Evolutionary conservation across 2,113 vertebrate species (phyloP).

Genomic region (Pterocles gutturalis): DNA sequence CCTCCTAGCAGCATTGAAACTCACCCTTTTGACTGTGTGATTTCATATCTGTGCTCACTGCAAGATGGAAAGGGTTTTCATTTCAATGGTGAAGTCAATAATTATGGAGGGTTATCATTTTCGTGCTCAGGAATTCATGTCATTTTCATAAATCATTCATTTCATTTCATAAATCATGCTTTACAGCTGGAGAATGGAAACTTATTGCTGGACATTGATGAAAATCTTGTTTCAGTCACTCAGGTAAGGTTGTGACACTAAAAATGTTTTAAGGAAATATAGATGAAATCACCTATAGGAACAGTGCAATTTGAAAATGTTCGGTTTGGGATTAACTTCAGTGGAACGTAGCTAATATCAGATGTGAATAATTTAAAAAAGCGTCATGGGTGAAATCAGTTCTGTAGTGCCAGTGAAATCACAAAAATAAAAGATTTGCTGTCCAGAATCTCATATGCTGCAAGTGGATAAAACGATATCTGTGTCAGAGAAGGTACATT

Average conservation of each 20-base stretch:
- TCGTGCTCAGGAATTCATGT: constrained; percentile 76
- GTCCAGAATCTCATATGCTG: background rate
- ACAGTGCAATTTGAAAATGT: background rate
- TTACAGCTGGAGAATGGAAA: constrained; percentile 92
- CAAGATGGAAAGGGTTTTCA: constrained; percentile 5
- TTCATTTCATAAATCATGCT: constrained; percentile 79
- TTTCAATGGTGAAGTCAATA: constrained; percentile 15
- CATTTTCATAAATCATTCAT: constrained; percentile 79
- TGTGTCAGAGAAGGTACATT: background rate
- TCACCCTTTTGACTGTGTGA: background rate
- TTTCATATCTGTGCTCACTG: constrained; percentile 19
- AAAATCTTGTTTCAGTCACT: constrained; percentile 80
- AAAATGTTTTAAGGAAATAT: constrained; percentile 53
- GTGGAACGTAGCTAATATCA: background rate
- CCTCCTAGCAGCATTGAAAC: background rate
- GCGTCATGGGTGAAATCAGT: background rate
- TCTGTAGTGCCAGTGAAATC: constrained; percentile 18
- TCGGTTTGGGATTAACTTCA: background rate
- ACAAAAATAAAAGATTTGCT: background rate
- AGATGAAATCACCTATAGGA: constrained; percentile 16
- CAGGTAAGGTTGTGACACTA: constrained; percentile 85
- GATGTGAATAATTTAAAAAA: constrained; percentile 27
- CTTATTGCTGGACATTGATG: constrained; percentile 86
- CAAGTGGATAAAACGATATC: background rate
- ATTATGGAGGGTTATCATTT: constrained; percentile 66